These are phyloP conservation scores for Acanthosoma haemorrhoidale DNA, from an alignment of 2,888 invertebrate species.

Conservation along the genomic window DNA sequence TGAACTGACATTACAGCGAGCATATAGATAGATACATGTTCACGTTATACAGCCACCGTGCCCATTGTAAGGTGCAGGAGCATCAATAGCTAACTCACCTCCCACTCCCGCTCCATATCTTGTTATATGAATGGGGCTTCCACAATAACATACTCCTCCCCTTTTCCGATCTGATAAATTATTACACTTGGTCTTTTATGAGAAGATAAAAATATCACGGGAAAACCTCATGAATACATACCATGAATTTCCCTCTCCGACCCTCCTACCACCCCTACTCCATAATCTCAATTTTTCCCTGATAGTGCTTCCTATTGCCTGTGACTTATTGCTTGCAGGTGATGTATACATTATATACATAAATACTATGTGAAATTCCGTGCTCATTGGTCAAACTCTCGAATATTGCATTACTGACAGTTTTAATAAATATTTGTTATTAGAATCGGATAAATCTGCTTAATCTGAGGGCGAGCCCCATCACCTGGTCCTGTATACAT, in stretches of 20 bases:
- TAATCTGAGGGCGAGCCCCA: no score
- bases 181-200: not conserved
- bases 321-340: not conserved
- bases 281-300: not conserved
- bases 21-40: no score
- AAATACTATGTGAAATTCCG: no score
- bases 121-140: not conserved
- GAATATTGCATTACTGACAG: no score
- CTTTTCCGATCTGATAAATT: conserved; percentile 21
- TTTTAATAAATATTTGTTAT: no score
- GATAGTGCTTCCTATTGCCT: not conserved
- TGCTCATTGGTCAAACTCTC: no score
- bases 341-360: no score
- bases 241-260: conserved; percentile 11
- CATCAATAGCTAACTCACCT: conserved; percentile 11
- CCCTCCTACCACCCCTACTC: not conserved
- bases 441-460: no score
- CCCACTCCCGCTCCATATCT: not conserved
- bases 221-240: conserved; percentile 9
- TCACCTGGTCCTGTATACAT: no score
- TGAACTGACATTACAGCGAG: no score
- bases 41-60: no score
- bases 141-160: not conserved
- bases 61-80: no score
- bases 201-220: conserved; percentile 8